Base-by-base conservation (phyloP, 2,113 vertebrate genomes). In the Lophius piscatorius region DNA sequence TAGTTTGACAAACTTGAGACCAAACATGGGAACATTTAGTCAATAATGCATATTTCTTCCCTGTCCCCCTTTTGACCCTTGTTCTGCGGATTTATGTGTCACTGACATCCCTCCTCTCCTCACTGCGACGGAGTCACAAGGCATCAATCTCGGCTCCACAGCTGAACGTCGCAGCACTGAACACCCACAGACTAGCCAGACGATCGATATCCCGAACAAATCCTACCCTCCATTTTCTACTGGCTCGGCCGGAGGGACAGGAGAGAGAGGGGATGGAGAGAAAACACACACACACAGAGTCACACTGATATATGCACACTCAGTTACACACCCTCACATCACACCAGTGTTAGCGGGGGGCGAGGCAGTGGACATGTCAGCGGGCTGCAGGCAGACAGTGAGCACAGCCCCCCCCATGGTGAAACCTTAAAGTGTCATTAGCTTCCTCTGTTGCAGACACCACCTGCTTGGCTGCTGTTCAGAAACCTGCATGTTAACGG, bases 371-470 rank as follows among this genome's bases (percentile, higher is more conserved):
- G 80, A 77, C 85, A 73, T 68, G 82, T 74, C 74, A 23, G 64
- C 23, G 3, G 52, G 65, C 74, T 52, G 63, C 72, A 70, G 75
- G 63, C 67, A 39, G 20, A 58, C 66, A 34, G 55, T 6, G 52
- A 75, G 76, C 66, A 50, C 34, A n/a, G n/a, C 62, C 3, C 74
- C 76, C 61, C 82, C 78, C 23, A 70, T 22, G 29, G 80, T 55
- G 80, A 78, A 78, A 82, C 80, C 80, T 81, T 79, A 75, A 73
- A 76, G 76, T 76, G 78, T 80, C 74, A 81, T 83, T 85, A 83
- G 61, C 38, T 59, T 63, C 74, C 55, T 74, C 46, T 61, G 69
- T 55, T 61, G 67, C 70, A 63, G 74, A 67, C 60, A 38, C 66
- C 82, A 70, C 82, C 85, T 77, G 75, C 66, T 67, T 67, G 59